A percentile compares a stretch with the other conserved stretches of the same genome.
Evolutionary conservation across 1,140 invertebrate species (phyloP).

Genomic region (Drosophila arawakana): DNA sequence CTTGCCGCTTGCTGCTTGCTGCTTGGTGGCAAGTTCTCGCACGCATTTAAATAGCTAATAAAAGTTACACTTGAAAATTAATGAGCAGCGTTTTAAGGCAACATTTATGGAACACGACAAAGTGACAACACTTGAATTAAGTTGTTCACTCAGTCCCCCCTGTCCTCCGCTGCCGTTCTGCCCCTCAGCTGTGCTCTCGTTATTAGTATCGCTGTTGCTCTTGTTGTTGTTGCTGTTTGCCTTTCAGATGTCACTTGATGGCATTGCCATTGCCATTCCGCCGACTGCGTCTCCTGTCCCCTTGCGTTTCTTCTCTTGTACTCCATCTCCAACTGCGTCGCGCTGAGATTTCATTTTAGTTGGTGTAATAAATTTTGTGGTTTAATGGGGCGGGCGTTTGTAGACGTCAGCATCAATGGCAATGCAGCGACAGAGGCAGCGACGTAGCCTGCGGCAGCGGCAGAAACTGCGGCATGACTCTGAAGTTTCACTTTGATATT

Average conservation of each 20-base stretch:
- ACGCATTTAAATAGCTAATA: conserved; percentile 83
- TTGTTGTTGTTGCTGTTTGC: conserved; percentile 27
- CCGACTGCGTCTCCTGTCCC: conserved; percentile 14
- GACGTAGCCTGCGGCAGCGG: not conserved
- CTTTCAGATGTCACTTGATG: conserved; percentile 60
- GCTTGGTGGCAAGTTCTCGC: conserved; percentile 70
- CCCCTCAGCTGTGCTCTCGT: not conserved
- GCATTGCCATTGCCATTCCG: conserved; percentile 48
- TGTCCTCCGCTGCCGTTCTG: not conserved
- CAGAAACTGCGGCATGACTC: conserved; percentile 60
- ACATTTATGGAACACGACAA: conserved; percentile 77
- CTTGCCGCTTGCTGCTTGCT: conserved; percentile 34
- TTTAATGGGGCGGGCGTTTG: conserved; percentile 78
- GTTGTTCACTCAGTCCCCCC: conserved; percentile 48
- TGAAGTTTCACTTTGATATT: conserved; percentile 81
- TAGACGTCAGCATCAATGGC: conserved; percentile 46
- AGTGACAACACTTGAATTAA: conserved; percentile 83
- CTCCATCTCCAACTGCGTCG: conserved; percentile 30
- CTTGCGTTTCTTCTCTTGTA: not conserved
- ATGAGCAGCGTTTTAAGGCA: conserved; percentile 75
- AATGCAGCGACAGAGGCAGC: not conserved
- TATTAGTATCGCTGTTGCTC: conserved; percentile 18
- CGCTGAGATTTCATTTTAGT: conserved; percentile 80
- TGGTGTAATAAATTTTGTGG: conserved; percentile 82
- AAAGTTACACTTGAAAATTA: conserved; percentile 83